These are phyloP conservation scores for Cryptophagus acutangulus DNA, from an alignment of 2,888 invertebrate genomes.

Conservation along the genomic window DNA sequence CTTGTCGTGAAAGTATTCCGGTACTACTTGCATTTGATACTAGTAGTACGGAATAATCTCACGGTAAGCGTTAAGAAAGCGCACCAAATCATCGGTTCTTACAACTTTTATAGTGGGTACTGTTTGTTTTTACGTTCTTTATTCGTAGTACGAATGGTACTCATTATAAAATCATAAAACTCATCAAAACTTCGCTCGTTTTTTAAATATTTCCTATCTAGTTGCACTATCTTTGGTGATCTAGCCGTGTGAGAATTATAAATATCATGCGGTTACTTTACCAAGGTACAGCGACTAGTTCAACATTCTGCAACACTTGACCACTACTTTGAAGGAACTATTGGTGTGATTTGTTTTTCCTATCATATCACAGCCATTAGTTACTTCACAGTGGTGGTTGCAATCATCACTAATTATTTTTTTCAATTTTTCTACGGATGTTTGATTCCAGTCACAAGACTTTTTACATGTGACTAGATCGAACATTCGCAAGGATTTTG, in stretches of 20 bases:
- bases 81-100: too few relatives aligned
- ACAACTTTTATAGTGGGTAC: too few relatives aligned
- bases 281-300: slow-evolving; percentile 28
- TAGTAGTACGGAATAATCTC: slow-evolving; percentile 44
- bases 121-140: too few relatives aligned
- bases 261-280: slow-evolving; percentile 39
- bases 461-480: slow-evolving; percentile 45
- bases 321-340: slow-evolving; percentile 40
- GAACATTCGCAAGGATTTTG: slow-evolving; percentile 47
- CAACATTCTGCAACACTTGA: slow-evolving; percentile 8
- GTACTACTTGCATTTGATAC: slow-evolving; percentile 26
- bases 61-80: slow-evolving; percentile 27
- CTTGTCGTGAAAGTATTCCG: slow-evolving; percentile 36
- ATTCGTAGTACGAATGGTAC: too few relatives aligned
- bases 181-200: too few relatives aligned
- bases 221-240: slow-evolving; percentile 44
- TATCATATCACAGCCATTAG: slow-evolving; percentile 48
- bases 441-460: slow-evolving; percentile 42
- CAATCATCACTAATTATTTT: not conserved
- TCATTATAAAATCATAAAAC: too few relatives aligned
- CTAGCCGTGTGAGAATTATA: slow-evolving; percentile 45
- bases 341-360: slow-evolving; percentile 41
- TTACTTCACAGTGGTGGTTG: slow-evolving; percentile 38
- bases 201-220: not conserved
- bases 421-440: slow-evolving; percentile 38